Evolutionary conservation across 2,888 invertebrate species (phyloP).

Genomic region (Fragum whitleyi): DNA sequence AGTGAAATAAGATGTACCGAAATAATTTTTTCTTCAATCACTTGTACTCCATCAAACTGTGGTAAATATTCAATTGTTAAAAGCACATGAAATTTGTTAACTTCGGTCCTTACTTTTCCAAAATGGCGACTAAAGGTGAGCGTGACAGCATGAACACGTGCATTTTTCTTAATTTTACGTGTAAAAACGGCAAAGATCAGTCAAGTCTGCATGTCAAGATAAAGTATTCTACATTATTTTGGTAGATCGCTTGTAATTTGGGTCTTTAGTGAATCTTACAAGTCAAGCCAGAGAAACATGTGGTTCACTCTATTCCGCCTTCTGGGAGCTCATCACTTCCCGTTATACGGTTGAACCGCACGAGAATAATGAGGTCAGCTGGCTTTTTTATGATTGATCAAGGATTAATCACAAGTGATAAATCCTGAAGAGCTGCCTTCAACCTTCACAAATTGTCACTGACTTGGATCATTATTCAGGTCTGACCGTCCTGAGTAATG

Average conservation of each 20-base stretch:
- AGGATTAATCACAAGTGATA: too few species aligned
- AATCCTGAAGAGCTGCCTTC: too few species aligned
- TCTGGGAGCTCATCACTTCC: slow-evolving; percentile 1
- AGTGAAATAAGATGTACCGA: too few species aligned
- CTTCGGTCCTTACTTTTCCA: slow-evolving; percentile 45
- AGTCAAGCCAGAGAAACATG: slow-evolving; percentile 9
- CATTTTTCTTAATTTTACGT: slow-evolving; percentile 1
- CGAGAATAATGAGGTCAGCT: too few species aligned
- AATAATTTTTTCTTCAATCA: too few species aligned
- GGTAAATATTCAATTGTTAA: too few species aligned
- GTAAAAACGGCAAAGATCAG: too few species aligned
- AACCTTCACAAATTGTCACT: too few species aligned
- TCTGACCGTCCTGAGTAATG: too few species aligned
- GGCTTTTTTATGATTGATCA: too few species aligned
- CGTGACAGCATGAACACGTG: slow-evolving; percentile 68
- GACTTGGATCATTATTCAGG: too few species aligned
- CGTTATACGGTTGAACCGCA: neutral
- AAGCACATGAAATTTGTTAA: neutral
- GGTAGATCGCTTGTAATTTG: neutral
- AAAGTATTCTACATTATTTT: neutral
- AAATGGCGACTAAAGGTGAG: slow-evolving; percentile 79
- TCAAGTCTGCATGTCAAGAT: neutral
- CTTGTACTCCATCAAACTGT: too few species aligned
- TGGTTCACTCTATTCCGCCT: slow-evolving; percentile 17
- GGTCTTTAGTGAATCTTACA: neutral